Percentiles rank a stretch among this genome's conserved stretches.
Evolutionary conservation across 2,888 invertebrate species (phyloP).

Genomic region (Agriopis leucophaearia): DNA sequence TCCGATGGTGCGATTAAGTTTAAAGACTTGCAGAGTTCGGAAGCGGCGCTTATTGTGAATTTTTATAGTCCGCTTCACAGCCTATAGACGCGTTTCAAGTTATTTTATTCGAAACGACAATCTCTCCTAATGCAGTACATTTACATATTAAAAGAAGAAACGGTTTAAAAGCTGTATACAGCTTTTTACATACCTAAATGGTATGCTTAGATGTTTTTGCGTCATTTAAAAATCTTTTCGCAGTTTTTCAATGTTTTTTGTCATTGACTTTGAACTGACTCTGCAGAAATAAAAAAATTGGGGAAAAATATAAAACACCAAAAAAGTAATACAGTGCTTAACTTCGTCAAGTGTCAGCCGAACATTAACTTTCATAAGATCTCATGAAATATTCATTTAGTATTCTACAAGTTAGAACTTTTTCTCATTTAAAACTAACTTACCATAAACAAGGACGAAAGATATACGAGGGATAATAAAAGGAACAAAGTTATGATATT

Average conservation of each 20-base stretch:
- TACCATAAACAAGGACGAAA: conserved; percentile 23
- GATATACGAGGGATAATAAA: conserved; percentile 45
- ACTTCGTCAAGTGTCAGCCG: conserved; percentile 5
- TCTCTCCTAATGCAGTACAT: conserved; percentile 29
- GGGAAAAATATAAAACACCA: conserved; percentile 7
- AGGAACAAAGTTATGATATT: conserved; percentile 52
- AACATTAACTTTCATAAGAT: conserved; percentile 9
- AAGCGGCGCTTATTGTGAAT: conserved; percentile 50
- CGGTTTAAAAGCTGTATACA: conserved; percentile 18
- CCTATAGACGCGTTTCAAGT: conserved; percentile 20
- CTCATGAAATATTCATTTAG: conserved; percentile 31
- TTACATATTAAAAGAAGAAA: conserved; percentile 28
- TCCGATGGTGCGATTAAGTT: conserved; percentile 51
- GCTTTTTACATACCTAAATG: conserved; percentile 1
- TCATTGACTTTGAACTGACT: too few relatives aligned
- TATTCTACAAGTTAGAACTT: conserved; percentile 22
- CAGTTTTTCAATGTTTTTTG: too few relatives aligned
- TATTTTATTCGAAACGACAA: conserved; percentile 31
- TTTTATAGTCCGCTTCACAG: conserved; percentile 49
- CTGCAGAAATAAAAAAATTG: background rate
- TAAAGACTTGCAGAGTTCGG: conserved; percentile 49
- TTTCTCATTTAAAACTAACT: conserved; percentile 31
- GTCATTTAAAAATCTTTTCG: too few relatives aligned
- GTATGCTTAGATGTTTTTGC: background rate
- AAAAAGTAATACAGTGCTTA: conserved; percentile 14